Evolutionary conservation across 2,888 invertebrate species (phyloP).

Genomic region (Herminia tarsipennalis): DNA sequence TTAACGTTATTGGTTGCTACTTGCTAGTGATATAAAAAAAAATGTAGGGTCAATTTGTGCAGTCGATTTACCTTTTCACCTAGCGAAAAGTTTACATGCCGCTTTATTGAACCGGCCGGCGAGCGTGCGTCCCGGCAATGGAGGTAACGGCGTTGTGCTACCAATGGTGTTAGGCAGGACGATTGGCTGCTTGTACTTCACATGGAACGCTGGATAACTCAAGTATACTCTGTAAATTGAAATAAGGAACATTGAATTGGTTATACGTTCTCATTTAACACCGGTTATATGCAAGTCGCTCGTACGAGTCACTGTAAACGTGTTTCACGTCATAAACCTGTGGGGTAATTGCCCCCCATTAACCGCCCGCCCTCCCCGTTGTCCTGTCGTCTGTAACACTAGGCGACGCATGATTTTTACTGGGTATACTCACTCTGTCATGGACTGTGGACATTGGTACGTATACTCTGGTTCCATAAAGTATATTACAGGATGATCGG

Average conservation of each 20-base stretch:
- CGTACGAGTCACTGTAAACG: no score
- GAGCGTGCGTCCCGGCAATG: slow-evolving; percentile 84
- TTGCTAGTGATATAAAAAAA: no score
- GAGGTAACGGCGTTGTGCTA: slow-evolving; percentile 78
- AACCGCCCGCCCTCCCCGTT: no score
- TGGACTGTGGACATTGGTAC: slow-evolving; percentile 85
- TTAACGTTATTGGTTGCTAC: no score
- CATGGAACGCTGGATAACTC: slow-evolving; percentile 83
- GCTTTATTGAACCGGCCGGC: slow-evolving; percentile 83
- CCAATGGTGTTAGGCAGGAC: slow-evolving; percentile 82
- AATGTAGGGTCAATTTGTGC: not conserved
- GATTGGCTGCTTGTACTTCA: slow-evolving; percentile 85
- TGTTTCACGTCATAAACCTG: no score
- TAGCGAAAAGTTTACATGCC: slow-evolving; percentile 82
- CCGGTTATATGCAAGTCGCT: no score
- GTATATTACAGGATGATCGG: slow-evolving; percentile 85
- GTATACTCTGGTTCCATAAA: slow-evolving; percentile 79
- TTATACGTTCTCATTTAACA: no score
- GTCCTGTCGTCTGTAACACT: not conserved
- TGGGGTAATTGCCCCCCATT: no score
- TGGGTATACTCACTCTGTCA: slow-evolving; percentile 80
- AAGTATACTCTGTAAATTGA: slow-evolving; percentile 77
- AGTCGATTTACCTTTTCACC: slow-evolving; percentile 26
- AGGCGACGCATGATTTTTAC: no score
- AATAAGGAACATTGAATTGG: no score